phyloP scores from a whole-genome alignment of 2,113 vertebrate genomes.

The Mus musculus region GRCm39 chr9:16227501-16228000 shows the following conservation, averaged over 20 bases:
- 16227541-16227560: no score
- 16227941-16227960: neutral
- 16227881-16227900: neutral
- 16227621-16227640: no score
- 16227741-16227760: neutral
- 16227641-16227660: no score
- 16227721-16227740: neutral
- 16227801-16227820: neutral
- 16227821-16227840: neutral
- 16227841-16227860: neutral
- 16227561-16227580: no score
- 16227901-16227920: neutral
- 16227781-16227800: neutral
- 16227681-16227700: no score
- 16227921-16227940: neutral
- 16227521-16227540: no score
- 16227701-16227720: no score
- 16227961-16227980: neutral
- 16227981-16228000: neutral
- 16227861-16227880: neutral
- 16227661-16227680: no score
- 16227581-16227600: no score
- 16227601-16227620: no score
- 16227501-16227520: no score
- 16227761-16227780: neutral